Percentiles rank a stretch among this genome's conserved stretches.
phyloP scores from a whole-genome alignment of 2,113 vertebrate species.

The Sinosuthora webbiana region DNA sequence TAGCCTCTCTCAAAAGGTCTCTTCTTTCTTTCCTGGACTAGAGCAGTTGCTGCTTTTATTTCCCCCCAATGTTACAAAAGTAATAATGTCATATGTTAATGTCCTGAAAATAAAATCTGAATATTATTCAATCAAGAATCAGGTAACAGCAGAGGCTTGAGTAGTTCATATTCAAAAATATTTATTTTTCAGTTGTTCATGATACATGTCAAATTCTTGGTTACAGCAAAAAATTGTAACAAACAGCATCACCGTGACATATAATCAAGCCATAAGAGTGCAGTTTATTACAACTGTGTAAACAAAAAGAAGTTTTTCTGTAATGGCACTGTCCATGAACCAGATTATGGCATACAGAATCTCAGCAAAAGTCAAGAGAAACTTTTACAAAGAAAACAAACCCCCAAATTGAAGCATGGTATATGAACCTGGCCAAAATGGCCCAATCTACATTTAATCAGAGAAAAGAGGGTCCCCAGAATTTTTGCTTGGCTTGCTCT shows the following conservation, averaged over 20 bases:
- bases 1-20: not conserved
- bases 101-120: not conserved
- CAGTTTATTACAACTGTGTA: constrained; percentile 41
- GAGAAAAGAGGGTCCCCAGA: not conserved
- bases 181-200: constrained; percentile 33
- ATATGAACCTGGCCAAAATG: not conserved
- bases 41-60: not conserved
- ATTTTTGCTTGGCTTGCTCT: not conserved
- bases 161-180: constrained; percentile 48
- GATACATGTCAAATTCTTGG: not conserved
- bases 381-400: not conserved
- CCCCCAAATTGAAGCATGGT: not conserved
- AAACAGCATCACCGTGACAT: not conserved
- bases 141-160: not conserved
- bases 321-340: not conserved
- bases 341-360: not conserved
- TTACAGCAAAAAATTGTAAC: not conserved
- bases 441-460: not conserved
- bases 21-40: not conserved
- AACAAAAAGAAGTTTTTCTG: constrained; percentile 26
- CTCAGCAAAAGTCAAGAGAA: not conserved
- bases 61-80: not conserved
- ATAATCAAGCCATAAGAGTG: not conserved
- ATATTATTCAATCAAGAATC: not conserved
- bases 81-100: not conserved